phyloP scores from a whole-genome alignment of 2,797 vertebrate species.

The Tapirus indicus region DNA sequence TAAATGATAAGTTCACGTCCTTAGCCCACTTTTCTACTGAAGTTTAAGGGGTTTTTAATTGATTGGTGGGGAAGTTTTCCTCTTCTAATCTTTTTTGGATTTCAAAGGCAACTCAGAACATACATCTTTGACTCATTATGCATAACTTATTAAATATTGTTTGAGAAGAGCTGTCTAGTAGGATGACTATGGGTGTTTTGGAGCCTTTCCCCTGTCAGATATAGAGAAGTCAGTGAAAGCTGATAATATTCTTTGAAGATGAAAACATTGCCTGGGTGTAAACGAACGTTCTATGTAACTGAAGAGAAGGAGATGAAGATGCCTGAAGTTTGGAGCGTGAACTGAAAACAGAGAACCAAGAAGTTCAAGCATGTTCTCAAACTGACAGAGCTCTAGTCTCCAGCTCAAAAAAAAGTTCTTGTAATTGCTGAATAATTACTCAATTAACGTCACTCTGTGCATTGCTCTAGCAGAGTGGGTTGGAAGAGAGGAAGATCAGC shows the following conservation, averaged over 20 bases:
- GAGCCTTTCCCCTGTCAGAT: conserved; percentile 46
- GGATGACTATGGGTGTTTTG: not conserved
- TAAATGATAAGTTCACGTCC: conserved; percentile 63
- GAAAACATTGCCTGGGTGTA: conserved; percentile 25
- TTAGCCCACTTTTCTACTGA: conserved; percentile 58
- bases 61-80: conserved; percentile 62
- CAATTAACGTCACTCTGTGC: conserved; percentile 72
- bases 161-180: conserved; percentile 51
- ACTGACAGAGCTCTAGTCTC: conserved; percentile 56
- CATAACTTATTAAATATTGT: conserved; percentile 65
- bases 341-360: conserved; percentile 52
- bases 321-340: conserved; percentile 57
- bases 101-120: conserved; percentile 76
- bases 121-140: conserved; percentile 61
- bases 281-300: conserved; percentile 33
- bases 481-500: conserved; percentile 25
- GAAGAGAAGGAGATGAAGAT: conserved; percentile 45
- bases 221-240: conserved; percentile 55
- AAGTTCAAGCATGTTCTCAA: conserved; percentile 62
- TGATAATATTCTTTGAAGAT: conserved; percentile 77
- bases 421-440: conserved; percentile 71
- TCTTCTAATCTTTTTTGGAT: conserved; percentile 48
- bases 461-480: conserved; percentile 43
- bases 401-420: conserved; percentile 41
- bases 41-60: conserved; percentile 66